Evolutionary conservation across 1,140 invertebrate genomes (phyloP).

Genomic region (Leptinotarsa texana): DNA sequence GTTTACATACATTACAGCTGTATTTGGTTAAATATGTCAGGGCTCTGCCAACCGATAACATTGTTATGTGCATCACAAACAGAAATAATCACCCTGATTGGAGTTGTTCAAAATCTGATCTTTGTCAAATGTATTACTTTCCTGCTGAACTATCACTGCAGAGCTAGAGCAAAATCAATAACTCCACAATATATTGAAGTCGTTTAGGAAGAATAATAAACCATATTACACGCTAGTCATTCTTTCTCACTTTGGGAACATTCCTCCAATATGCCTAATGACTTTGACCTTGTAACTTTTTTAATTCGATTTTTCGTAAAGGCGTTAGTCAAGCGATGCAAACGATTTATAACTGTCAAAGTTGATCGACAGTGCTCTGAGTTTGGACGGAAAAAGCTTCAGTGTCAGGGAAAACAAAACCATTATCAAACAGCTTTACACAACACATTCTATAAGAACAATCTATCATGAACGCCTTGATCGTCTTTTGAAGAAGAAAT

Average conservation of each 20-base stretch:
- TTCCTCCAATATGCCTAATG: background rate
- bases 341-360: constrained; percentile 1
- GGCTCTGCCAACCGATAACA: background rate
- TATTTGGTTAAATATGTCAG: background rate
- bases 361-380: background rate
- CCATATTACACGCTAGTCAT: background rate
- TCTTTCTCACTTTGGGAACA: background rate
- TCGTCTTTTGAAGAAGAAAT: no score
- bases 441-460: background rate
- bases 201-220: background rate
- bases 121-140: background rate
- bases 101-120: background rate
- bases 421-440: background rate
- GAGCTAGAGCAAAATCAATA: background rate
- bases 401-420: background rate
- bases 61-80: background rate
- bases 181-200: background rate
- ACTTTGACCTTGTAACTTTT: background rate
- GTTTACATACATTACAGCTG: no score
- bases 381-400: background rate
- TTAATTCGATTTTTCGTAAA: background rate
- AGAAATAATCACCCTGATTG: background rate
- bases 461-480: no score
- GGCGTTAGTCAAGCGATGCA: background rate
- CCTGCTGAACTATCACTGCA: background rate